These are phyloP conservation scores for Lamellibrachia luymesi DNA, from an alignment of 1,140 invertebrate species.

Conservation along the genomic window DNA sequence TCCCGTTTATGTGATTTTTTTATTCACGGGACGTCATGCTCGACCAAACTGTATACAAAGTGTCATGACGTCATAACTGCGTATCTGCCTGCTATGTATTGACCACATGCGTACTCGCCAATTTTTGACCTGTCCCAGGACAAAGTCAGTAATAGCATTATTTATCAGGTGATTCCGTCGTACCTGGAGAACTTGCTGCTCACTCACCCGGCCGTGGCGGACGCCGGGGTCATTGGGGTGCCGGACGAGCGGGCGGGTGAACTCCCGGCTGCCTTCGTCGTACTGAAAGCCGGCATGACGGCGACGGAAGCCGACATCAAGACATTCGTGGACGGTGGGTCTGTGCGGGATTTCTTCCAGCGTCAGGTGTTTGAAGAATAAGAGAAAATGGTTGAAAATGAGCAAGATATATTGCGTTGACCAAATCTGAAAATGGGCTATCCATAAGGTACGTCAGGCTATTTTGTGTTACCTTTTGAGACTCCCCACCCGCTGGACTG, in stretches of 20 bases:
- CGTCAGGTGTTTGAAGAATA: neutral
- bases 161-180: slow-evolving; percentile 73
- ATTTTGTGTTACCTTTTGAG: neutral
- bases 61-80: no score
- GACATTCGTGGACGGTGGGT: neutral
- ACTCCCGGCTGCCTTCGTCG: slow-evolving; percentile 28
- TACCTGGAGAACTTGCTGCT: slow-evolving; percentile 79
- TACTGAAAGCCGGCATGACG: slow-evolving; percentile 19
- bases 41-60: no score
- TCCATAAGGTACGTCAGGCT: neutral
- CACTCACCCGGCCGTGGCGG: slow-evolving; percentile 69
- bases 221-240: slow-evolving; percentile 78
- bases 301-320: slow-evolving; percentile 28
- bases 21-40: no score
- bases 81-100: no score
- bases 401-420: neutral
- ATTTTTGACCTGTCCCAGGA: no score
- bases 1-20: no score
- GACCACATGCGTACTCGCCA: no score
- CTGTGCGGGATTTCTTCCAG: neutral
- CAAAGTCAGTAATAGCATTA: no score
- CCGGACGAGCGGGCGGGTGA: slow-evolving; percentile 72
- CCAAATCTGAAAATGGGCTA: neutral
- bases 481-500: no score
- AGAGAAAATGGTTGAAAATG: neutral